Conservation (phyloP, 2,113 vertebrate genomes). For the Puffinus mauretanicus region DNA sequence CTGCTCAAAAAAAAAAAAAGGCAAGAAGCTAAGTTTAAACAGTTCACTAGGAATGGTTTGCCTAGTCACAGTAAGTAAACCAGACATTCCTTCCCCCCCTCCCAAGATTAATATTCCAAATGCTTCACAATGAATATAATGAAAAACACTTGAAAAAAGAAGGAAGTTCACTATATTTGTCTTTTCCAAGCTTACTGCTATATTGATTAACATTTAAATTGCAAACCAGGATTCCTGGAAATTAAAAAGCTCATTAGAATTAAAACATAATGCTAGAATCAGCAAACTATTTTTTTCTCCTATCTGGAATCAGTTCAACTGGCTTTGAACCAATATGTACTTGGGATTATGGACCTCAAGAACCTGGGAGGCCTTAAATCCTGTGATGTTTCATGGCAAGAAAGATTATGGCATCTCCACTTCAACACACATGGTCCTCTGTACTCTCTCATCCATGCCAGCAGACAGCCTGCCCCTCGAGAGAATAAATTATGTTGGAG, state of each 20-base stretch:
- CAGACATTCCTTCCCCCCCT: background rate
- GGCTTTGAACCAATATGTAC: background rate
- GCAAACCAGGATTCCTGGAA: background rate
- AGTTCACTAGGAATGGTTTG: background rate
- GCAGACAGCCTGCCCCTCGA: background rate
- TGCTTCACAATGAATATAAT: conserved; percentile 2
- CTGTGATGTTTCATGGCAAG: background rate
- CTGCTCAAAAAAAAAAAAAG: background rate
- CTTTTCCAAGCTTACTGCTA: background rate
- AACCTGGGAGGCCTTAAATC: background rate
- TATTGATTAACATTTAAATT: background rate
- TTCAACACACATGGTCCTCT: background rate
- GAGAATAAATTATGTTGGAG: background rate
- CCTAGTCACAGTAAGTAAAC: background rate
- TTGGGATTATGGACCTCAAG: background rate
- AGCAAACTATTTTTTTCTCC: background rate
- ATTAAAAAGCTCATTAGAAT: background rate
- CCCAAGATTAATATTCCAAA: conserved; percentile 28
- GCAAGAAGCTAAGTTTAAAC: background rate
- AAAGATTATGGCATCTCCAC: background rate
- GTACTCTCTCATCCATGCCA: background rate
- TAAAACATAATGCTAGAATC: background rate
- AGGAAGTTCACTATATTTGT: background rate
- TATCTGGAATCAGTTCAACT: background rate
- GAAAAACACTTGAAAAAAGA: conserved; percentile 3